phyloP scores from a whole-genome alignment of 2,797 vertebrate genomes.

The Darevskia nairensis region DNA sequence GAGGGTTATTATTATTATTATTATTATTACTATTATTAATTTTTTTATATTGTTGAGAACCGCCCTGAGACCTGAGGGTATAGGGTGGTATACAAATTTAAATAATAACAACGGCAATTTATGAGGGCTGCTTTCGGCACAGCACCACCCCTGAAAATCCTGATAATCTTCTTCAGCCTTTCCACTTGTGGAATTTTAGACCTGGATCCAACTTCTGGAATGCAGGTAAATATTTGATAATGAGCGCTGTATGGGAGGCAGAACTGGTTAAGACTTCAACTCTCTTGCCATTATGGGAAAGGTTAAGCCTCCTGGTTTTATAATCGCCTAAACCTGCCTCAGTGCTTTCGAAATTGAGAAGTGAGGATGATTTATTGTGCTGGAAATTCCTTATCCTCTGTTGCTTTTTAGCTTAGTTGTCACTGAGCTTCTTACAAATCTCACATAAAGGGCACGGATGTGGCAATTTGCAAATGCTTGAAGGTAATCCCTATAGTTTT shows the following conservation, averaged over 20 bases:
- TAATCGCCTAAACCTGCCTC: background rate
- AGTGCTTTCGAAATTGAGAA: constrained; percentile 25
- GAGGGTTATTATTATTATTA: too few relatives aligned
- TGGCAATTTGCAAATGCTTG: constrained; percentile 15
- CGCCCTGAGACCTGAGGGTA: too few relatives aligned
- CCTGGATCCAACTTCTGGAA: constrained; percentile 20
- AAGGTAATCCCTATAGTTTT: constrained; percentile 56
- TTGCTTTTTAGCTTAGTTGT: constrained; percentile 47
- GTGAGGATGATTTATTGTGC: constrained; percentile 32
- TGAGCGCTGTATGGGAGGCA: background rate
- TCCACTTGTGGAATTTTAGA: background rate
- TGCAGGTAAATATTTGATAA: background rate
- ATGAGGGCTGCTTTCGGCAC: too few relatives aligned
- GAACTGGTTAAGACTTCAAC: background rate
- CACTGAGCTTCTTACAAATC: constrained; percentile 59
- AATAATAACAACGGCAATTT: too few relatives aligned
- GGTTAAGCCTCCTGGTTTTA: constrained; percentile 28
- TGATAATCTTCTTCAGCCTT: background rate
- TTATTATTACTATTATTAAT: too few relatives aligned
- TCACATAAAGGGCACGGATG: constrained; percentile 38
- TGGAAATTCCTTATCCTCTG: constrained; percentile 51
- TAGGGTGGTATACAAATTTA: too few relatives aligned
- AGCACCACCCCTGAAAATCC: background rate
- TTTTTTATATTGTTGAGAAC: too few relatives aligned
- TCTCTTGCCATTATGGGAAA: constrained; percentile 17